Evolutionary conservation across 2,797 vertebrate species (phyloP), one percentile per base, ranked within the genome.

Genomic region (Gymnopithys bicolor): DNA sequence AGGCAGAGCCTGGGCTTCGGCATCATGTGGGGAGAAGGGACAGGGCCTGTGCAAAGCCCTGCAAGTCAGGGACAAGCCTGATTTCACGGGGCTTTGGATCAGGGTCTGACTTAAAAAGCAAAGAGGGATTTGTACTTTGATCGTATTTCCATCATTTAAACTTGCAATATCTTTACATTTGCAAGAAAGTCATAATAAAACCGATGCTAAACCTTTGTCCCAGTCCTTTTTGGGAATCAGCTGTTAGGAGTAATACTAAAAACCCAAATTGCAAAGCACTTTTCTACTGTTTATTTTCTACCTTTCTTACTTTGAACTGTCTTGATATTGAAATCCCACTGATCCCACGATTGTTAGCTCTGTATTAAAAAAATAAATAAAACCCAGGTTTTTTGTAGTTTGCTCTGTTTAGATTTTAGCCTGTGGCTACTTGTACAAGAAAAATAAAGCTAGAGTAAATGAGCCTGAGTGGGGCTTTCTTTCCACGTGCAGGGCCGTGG

Each of bases 351-450:
- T 96, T 96, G 94, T 95, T 89, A 95, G 93, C 98, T 96, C 88
- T 96, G 97, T 97, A 97, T 97, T 91, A 97, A 97, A 95, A 93
- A 92, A 81, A 45, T 80, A 77, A 69, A 76, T 43, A 87, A 94
- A 84, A 28, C 33, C 35, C 82, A 51, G n/a, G 48, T 60, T 96
- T 97, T 98, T 98, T 97, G 98, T 99, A 98, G 98, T 97, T 98
- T 98, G 97, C 98, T 94, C 95, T 93, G 95, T 93, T 93, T 95
- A 89, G 98, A 97, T 96, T 98, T 98, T 97, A 98, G 98, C 98
- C 98, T 98, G 98, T 98, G 98, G 98, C 98, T 97, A 98, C 97
- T 98, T 98, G 98, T 98, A 97, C 97, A 96, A 98, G 95, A 70
- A 86, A 94, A 96, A 96, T 96, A 97, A 97, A 95, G 64, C 35